These are phyloP conservation scores for Petrophora chlorosata DNA, from an alignment of 2,888 invertebrate species.

Conservation along the genomic window DNA sequence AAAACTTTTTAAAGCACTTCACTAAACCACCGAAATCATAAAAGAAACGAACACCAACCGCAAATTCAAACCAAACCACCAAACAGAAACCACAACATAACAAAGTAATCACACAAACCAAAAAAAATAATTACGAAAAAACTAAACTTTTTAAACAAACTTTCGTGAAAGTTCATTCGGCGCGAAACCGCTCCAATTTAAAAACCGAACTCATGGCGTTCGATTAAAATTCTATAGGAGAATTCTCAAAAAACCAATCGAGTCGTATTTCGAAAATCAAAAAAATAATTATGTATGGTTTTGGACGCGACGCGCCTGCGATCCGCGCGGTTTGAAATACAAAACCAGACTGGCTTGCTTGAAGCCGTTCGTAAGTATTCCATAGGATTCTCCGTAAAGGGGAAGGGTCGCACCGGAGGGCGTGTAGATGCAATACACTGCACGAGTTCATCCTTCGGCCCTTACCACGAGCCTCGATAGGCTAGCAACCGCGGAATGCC, in stretches of 20 bases:
- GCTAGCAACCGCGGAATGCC: constrained; percentile 45
- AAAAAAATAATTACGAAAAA: constrained; percentile 52
- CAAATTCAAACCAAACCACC: constrained; percentile 56
- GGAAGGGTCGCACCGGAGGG: constrained; percentile 81
- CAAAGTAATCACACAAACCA: constrained; percentile 58
- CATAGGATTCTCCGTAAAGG: constrained; percentile 79
- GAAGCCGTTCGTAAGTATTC: constrained; percentile 79
- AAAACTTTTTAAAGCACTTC: constrained; percentile 43
- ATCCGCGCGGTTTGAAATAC: constrained; percentile 75
- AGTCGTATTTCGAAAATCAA: constrained; percentile 60
- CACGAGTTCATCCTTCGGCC: constrained; percentile 74
- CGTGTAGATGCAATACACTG: constrained; percentile 77
- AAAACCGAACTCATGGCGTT: constrained; percentile 52
- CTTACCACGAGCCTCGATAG: constrained; percentile 61
- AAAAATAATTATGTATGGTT: constrained; percentile 58
- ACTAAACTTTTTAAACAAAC: constrained; percentile 64
- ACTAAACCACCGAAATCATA: constrained; percentile 52
- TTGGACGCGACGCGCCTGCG: constrained; percentile 61
- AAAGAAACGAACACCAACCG: constrained; percentile 45
- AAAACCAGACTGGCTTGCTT: constrained; percentile 81
- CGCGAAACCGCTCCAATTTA: constrained; percentile 42
- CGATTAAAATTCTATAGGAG: constrained; percentile 37
- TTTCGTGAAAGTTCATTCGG: constrained; percentile 57
- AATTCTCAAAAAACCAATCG: constrained; percentile 35
- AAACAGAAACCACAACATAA: constrained; percentile 60